Conservation (phyloP, 2,888 invertebrate species). For the Julus scandinavius region DNA sequence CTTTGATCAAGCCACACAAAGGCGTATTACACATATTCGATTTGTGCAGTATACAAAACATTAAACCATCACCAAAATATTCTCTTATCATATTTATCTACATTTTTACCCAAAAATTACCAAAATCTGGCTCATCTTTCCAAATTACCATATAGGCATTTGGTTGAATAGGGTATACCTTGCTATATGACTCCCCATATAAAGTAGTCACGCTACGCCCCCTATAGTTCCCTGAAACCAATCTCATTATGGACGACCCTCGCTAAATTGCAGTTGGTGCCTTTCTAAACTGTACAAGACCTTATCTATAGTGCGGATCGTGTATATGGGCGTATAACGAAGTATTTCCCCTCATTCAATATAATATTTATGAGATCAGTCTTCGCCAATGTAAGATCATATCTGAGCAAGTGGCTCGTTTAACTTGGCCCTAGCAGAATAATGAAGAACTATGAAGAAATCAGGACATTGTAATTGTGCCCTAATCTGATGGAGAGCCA, state of each 20-base stretch:
- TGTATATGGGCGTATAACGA: slow-evolving; percentile 11
- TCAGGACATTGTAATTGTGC: slow-evolving; percentile 50
- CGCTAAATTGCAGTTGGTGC: neutral
- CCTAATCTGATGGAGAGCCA: slow-evolving; percentile 50
- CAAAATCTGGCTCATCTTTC: too few relatives aligned
- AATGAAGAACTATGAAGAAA: slow-evolving; percentile 52
- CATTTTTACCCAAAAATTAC: too few relatives aligned
- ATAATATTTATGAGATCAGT: slow-evolving; percentile 51
- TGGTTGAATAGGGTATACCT: neutral
- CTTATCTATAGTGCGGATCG: neutral
- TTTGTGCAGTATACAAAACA: too few relatives aligned
- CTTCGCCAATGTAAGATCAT: slow-evolving; percentile 51
- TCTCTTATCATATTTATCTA: too few relatives aligned
- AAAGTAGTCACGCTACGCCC: too few relatives aligned
- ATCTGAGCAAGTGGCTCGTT: slow-evolving; percentile 50
- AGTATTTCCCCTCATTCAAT: slow-evolving; percentile 25
- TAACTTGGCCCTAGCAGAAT: slow-evolving; percentile 44
- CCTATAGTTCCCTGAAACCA: neutral
- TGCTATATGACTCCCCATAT: neutral
- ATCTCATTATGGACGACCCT: slow-evolving; percentile 7
- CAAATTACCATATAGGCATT: neutral
- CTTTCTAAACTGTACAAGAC: neutral
- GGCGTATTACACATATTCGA: too few relatives aligned
- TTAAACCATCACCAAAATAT: too few relatives aligned
- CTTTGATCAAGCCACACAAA: too few relatives aligned